Conservation (phyloP, 92 coral and sea anemone species). For the Metridium senile region DNA sequence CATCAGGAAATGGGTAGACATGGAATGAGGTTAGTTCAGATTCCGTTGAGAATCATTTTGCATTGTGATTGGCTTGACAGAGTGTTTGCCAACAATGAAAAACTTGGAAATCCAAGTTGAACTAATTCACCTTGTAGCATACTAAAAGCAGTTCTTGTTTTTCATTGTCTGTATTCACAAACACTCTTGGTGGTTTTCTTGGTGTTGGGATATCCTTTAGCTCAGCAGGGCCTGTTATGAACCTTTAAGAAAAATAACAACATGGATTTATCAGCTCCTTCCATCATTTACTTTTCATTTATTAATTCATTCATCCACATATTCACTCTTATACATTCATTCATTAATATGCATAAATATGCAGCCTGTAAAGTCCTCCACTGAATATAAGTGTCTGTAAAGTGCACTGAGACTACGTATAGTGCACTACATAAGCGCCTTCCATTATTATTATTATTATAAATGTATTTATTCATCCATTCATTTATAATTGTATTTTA, state of each 20-base stretch:
- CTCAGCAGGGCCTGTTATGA: conserved; percentile 91
- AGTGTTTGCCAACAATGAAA: too few species aligned
- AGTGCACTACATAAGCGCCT: not conserved
- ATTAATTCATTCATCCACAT: not conserved
- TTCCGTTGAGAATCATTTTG: too few species aligned
- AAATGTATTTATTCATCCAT: not conserved
- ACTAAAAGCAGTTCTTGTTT: conserved; percentile 84
- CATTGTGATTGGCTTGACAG: too few species aligned
- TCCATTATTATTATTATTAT: not conserved
- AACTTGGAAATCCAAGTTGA: too few species aligned
- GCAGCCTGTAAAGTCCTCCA: too few species aligned
- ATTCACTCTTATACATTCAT: not conserved
- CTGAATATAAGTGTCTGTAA: too few species aligned
- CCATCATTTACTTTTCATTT: not conserved
- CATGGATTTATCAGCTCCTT: not conserved
- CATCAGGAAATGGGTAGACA: too few species aligned
- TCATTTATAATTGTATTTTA: not conserved
- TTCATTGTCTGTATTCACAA: conserved; percentile 83
- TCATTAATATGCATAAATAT: not conserved
- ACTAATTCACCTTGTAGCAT: conserved; percentile 91
- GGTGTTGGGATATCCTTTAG: conserved; percentile 83
- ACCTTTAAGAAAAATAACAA: conserved; percentile 36
- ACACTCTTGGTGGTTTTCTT: conserved; percentile 85
- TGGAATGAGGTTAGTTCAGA: too few species aligned
- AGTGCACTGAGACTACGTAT: too few species aligned